A percentile compares a stretch with the other conserved stretches of the same genome.
phyloP scores from a whole-genome alignment of 53 echinoderm and acorn worm genomes.

The Stichopus horrens region DNA sequence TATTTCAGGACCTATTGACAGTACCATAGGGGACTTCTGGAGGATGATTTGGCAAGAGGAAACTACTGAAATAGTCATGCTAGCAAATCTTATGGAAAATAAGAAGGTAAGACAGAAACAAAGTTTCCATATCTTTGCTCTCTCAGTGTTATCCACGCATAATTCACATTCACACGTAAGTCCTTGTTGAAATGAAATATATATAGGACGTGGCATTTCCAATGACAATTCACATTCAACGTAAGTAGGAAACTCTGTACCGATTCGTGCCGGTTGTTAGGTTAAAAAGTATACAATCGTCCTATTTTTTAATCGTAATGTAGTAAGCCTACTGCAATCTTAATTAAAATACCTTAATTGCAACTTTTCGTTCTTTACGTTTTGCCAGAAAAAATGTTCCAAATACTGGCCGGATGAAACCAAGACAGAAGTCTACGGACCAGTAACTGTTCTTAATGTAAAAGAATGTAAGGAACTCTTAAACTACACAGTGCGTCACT shows the following conservation, averaged over 20 bases:
- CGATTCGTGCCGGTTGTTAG: neutral
- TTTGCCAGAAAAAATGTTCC: conserved; percentile 82
- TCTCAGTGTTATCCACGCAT: neutral
- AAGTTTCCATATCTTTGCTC: neutral
- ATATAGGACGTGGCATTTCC: too few relatives aligned
- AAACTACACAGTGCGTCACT: conserved; percentile 57
- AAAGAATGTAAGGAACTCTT: conserved; percentile 44
- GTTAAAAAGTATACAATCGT: neutral
- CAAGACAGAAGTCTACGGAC: neutral
- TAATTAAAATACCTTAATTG: too few relatives aligned
- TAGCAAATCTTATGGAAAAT: conserved; percentile 77
- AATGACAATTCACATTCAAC: too few relatives aligned
- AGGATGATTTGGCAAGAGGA: conserved; percentile 81
- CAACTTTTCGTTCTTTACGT: too few relatives aligned
- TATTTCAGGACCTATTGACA: conserved; percentile 66
- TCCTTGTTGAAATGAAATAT: too few relatives aligned
- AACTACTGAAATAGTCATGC: conserved; percentile 70
- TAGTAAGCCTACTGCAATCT: neutral
- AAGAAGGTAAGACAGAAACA: conserved; percentile 56
- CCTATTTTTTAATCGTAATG: neutral
- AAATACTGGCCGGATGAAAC: conserved; percentile 92
- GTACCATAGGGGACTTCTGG: conserved; percentile 68
- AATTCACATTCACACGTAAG: too few relatives aligned
- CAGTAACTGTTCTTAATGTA: conserved; percentile 58
- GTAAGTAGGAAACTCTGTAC: too few relatives aligned